Percentiles rank a stretch among this genome's conserved stretches.
Conservation (phyloP, 1,140 invertebrate genomes). For the Carposina sasakii region DNA sequence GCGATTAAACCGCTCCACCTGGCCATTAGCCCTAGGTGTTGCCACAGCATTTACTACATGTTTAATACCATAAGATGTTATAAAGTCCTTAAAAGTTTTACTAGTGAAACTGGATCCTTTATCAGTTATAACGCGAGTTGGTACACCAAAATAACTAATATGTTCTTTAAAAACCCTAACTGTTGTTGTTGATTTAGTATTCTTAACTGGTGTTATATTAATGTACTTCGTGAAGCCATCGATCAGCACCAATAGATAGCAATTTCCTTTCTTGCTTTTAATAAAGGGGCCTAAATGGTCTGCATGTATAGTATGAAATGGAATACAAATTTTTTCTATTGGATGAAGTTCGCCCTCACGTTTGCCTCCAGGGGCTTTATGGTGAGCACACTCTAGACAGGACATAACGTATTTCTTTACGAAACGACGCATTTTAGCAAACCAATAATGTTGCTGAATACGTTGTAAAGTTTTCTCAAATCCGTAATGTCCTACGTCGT, state of each 20-base stretch:
- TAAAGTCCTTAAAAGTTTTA: conserved; percentile 23
- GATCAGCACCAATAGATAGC: conserved; percentile 26
- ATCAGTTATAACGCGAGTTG: conserved; percentile 26
- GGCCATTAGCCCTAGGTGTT: conserved; percentile 29
- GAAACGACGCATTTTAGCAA: conserved; percentile 30
- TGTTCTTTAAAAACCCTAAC: conserved; percentile 21
- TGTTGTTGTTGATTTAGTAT: conserved; percentile 21
- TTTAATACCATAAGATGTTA: conserved; percentile 19
- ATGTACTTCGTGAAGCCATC: conserved; percentile 32
- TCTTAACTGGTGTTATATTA: conserved; percentile 20
- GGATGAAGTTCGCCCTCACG: conserved; percentile 31
- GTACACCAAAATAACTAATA: conserved; percentile 26
- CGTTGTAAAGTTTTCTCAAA: conserved; percentile 36
- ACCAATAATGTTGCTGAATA: conserved; percentile 38
- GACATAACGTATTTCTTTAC: conserved; percentile 26
- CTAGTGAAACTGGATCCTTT: conserved; percentile 28
- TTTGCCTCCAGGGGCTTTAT: conserved; percentile 31
- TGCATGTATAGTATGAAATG: conserved; percentile 41
- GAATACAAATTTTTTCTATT: conserved; percentile 33
- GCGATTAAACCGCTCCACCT: conserved; percentile 34
- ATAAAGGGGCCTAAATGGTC: conserved; percentile 38
- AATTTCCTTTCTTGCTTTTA: conserved; percentile 25
- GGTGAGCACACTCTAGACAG: conserved; percentile 33
- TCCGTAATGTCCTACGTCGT: conserved; percentile 40
- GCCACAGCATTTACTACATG: conserved; percentile 30